Evolutionary conservation across 2,113 vertebrate species (phyloP), one percentile per base, ranked within the genome.

Genomic region (Campylomormyrus tamandua): DNA sequence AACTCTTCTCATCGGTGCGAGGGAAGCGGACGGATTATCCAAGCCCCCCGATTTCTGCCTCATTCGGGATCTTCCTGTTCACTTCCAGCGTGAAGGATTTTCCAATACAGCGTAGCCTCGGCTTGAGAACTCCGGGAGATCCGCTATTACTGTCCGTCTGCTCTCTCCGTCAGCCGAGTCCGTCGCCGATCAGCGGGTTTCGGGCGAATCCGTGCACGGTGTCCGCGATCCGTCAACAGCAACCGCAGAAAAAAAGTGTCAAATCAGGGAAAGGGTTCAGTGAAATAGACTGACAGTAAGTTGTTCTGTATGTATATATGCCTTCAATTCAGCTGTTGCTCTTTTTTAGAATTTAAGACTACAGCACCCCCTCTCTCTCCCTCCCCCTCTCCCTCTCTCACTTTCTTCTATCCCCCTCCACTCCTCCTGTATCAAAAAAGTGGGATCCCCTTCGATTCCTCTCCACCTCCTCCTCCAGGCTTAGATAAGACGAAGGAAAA

Each of bases 261-360:
- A 89, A 92, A 91, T 92, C 91, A 80, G 91, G 88, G 87, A 58
- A 56, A 88, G 87, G 52, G 84, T 90, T 86, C 58, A 90, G 86
- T 87, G 84, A 90, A 87, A 87, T 90, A 90, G 89, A 92, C 90
- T 90, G 91, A 92, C 93, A 91, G 94, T 94, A 92, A 94, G 94
- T 90, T 91, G 90, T 66, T 91, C 27, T 91, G 93, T 93, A 90
- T 90, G 91, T 89, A 91, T 90, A 92, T 89, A 92, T 92, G 92
- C 91, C 93, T 94, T 90, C 91, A 74, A 84, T 93, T 95, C 94
- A 95, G 94, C 95, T 95, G 94, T 95, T 95, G 94, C 92, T 93
- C 58, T 87, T 87, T 90, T 87, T 87, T 87, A 87, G 45, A 62
- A 87, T 90, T 90, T 77, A 74, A 74, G 84, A 53, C 85, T 53